These are phyloP conservation scores for Eulemur rufifrons DNA, from an alignment of 2,113 vertebrate genomes.

Conservation along the genomic window DNA sequence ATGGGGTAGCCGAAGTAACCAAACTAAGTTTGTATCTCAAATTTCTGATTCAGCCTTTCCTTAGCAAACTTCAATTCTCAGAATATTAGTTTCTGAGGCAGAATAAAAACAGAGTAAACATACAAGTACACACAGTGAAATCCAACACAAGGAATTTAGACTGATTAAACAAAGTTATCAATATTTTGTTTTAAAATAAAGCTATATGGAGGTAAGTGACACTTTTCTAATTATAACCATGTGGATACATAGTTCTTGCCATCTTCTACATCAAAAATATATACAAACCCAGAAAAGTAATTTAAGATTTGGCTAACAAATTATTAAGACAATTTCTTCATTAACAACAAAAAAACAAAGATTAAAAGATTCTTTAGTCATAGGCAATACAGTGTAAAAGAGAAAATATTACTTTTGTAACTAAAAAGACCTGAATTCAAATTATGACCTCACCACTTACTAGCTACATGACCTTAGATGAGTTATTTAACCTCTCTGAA, in stretches of 20 bases:
- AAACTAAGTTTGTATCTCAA: constrained; percentile 36
- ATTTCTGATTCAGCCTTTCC: constrained; percentile 32
- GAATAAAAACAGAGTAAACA: constrained; percentile 23
- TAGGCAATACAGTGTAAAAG: not conserved
- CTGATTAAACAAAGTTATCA: constrained; percentile 1
- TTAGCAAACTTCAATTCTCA: constrained; percentile 20
- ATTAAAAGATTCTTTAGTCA: not conserved
- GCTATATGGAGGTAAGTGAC: not conserved
- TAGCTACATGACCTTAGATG: not conserved
- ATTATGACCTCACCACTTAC: not conserved
- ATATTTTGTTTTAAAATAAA: constrained; percentile 38
- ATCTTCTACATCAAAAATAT: constrained; percentile 14
- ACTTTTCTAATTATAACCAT: not conserved
- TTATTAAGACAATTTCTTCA: not conserved
- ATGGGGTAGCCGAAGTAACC: not conserved
- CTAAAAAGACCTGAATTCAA: constrained; percentile 10
- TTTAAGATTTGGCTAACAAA: constrained; percentile 3
- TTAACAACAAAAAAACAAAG: not conserved
- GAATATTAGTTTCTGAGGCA: not conserved
- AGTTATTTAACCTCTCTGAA: not conserved
- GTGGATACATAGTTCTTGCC: not conserved
- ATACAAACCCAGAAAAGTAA: not conserved
- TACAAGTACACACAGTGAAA: constrained; percentile 14
- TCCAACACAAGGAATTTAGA: constrained; percentile 19
- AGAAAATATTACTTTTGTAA: not conserved